Evolutionary conservation across 2,113 vertebrate genomes (phyloP).

Genomic region (Aplodontia rufa): DNA sequence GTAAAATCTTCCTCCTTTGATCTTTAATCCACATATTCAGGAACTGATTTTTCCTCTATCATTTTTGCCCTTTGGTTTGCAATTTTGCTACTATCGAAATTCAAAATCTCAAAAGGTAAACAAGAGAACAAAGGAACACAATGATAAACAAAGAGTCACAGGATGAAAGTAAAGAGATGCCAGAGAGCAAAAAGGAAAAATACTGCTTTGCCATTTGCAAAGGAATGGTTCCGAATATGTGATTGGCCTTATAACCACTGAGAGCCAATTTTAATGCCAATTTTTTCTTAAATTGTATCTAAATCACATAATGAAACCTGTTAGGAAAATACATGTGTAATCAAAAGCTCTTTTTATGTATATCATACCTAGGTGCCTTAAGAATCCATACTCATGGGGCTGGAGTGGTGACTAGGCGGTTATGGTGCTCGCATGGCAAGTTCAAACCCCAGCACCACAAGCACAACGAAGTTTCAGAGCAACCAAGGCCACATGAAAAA

Average conservation of each 20-base stretch:
- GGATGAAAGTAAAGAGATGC: neutral
- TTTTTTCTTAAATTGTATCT: neutral
- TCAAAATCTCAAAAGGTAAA: slow-evolving; percentile 25
- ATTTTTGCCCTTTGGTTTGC: neutral
- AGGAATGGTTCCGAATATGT: neutral
- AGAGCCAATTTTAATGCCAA: neutral
- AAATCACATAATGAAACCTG: neutral
- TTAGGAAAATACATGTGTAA: neutral
- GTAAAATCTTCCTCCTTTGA: neutral
- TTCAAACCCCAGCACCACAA: too few relatives aligned
- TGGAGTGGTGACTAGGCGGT: too few relatives aligned
- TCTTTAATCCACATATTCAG: neutral
- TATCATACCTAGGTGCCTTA: neutral
- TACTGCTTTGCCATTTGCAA: neutral
- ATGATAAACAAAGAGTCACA: neutral
- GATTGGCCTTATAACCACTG: neutral
- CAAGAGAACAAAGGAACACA: neutral
- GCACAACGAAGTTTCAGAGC: too few relatives aligned
- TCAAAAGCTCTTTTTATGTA: neutral
- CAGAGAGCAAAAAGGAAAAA: neutral
- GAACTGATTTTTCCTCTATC: neutral
- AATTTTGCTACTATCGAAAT: slow-evolving; percentile 31
- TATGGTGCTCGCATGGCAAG: too few relatives aligned
- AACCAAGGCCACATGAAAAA: too few relatives aligned
- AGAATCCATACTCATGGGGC: neutral